These are phyloP conservation scores for Artibeus jamaicensis DNA, from an alignment of 2,797 vertebrate species.

Conservation along the genomic window DNA sequence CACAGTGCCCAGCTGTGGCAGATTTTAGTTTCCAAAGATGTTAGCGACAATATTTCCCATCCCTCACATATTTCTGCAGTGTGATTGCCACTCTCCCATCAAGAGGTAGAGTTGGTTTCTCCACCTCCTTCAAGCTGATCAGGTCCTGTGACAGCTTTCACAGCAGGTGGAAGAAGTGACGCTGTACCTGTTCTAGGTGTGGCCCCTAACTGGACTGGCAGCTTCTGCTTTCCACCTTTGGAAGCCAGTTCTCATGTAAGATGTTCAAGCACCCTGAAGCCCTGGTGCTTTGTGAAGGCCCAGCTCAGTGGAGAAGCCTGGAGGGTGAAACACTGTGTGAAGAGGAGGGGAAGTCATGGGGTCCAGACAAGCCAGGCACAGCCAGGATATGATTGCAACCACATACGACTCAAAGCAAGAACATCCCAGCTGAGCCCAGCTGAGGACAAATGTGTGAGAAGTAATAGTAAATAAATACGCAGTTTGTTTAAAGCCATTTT, in stretches of 20 bases:
- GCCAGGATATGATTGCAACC: background rate
- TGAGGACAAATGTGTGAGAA: background rate
- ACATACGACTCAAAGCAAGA: background rate
- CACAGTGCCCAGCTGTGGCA: background rate
- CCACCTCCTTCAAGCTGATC: background rate
- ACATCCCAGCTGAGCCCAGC: background rate
- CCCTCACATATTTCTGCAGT: rapidly evolving
- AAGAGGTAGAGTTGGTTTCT: background rate
- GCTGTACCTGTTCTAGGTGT: background rate
- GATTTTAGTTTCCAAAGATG: background rate
- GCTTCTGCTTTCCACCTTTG: background rate
- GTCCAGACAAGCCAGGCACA: background rate
- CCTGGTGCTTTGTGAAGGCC: background rate
- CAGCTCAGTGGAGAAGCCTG: background rate
- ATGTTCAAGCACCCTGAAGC: background rate
- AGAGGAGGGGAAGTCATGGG: too few species aligned
- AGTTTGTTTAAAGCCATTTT: background rate
- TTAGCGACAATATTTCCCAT: background rate
- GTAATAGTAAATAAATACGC: too few species aligned
- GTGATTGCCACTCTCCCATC: background rate
- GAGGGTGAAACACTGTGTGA: rapidly evolving
- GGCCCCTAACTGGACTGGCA: background rate
- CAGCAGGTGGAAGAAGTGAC: background rate
- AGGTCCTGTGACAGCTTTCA: background rate
- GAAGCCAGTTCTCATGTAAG: background rate